Conservation (phyloP, 2,888 invertebrate species). For the Serripes groenlandicus region DNA sequence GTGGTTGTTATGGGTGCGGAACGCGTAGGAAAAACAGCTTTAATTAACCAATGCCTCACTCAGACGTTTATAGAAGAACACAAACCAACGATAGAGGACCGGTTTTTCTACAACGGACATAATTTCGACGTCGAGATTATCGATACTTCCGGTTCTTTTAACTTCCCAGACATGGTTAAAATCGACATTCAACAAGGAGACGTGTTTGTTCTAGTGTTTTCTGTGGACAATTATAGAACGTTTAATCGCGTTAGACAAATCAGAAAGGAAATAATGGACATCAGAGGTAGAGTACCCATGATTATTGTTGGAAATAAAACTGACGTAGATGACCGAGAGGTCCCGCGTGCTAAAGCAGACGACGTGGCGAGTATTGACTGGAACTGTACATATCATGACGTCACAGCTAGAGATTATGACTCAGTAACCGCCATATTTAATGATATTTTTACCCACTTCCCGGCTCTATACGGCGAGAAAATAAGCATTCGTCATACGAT, state of each 20-base stretch:
- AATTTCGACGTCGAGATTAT: constrained; percentile 80
- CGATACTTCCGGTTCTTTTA: constrained; percentile 85
- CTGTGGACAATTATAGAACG: constrained; percentile 82
- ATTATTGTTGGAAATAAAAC: constrained; percentile 82
- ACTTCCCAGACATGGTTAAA: constrained; percentile 86
- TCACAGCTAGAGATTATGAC: constrained; percentile 32
- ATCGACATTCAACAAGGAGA: constrained; percentile 85
- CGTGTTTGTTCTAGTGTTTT: constrained; percentile 86
- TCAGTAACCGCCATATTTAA: constrained; percentile 38
- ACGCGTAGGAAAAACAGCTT: constrained; percentile 85
- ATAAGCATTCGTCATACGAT: constrained; percentile 2
- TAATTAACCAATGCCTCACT: constrained; percentile 83
- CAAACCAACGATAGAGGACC: constrained; percentile 86
- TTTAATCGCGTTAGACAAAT: constrained; percentile 81
- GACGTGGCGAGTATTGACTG: constrained; percentile 89
- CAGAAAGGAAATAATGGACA: constrained; percentile 76
- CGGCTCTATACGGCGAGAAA: constrained; percentile 47
- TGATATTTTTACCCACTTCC: constrained; percentile 42
- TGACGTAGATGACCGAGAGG: constrained; percentile 73
- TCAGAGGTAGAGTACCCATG: constrained; percentile 73
- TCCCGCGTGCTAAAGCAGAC: constrained; percentile 90
- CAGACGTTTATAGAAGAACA: constrained; percentile 83
- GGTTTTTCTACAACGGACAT: constrained; percentile 83
- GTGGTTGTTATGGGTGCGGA: constrained; percentile 85
- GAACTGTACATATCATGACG: constrained; percentile 52